Percentiles rank a stretch among this genome's conserved stretches.
phyloP scores from a whole-genome alignment of 2,797 vertebrate genomes.

The Coendou prehensilis region DNA sequence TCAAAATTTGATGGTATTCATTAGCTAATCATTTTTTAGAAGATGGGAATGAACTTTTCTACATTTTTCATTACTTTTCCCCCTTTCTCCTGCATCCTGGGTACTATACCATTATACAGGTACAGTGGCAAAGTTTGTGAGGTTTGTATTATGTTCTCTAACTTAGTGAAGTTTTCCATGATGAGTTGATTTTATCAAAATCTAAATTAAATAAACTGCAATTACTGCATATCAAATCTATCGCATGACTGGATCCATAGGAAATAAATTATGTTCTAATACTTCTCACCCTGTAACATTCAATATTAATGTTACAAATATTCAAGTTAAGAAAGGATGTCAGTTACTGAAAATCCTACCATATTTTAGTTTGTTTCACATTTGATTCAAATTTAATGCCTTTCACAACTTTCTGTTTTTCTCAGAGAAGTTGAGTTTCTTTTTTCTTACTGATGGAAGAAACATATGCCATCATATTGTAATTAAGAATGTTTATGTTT shows the following conservation, averaged over 20 bases:
- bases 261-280: neutral
- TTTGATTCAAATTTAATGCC: neutral
- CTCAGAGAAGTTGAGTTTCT: neutral
- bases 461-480: neutral
- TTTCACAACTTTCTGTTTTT: neutral
- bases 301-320: neutral
- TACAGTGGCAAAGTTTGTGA: neutral
- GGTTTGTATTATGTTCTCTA: neutral
- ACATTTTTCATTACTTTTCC: neutral
- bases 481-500: neutral
- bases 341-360: neutral
- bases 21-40: neutral
- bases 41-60: neutral
- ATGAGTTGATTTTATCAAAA: neutral
- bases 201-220: neutral
- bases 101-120: no score
- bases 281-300: neutral
- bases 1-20: neutral
- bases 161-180: neutral
- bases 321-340: neutral
- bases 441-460: neutral
- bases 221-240: neutral
- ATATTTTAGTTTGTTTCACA: neutral
- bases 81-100: neutral
- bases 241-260: neutral